Base-by-base conservation (phyloP, 2,113 vertebrate genomes). In the Amblyornis subalaris region DNA sequence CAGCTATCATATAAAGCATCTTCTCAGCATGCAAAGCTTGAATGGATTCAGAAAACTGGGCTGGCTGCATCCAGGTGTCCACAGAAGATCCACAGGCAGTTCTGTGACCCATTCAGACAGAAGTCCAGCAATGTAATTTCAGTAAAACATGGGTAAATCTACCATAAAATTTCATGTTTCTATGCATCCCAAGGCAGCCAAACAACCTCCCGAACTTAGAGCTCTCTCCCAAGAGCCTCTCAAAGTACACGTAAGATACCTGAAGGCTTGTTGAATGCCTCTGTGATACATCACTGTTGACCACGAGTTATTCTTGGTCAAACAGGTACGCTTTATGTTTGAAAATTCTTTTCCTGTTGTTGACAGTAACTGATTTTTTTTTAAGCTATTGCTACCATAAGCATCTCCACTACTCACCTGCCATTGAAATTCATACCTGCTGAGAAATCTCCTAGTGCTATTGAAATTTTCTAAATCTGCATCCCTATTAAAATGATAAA, bases 171-270 rank as follows among this genome's bases (percentile, higher is more conserved):
- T 25, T 62, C 20, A 53, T 10, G 47, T 38, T 69, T 42, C 50
- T 24, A 21, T 15, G 58, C 3, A 2, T 45, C 54, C 23, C 10
- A 65, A 57, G 40, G 51, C 21, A 76, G 72, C 5, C 45, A 85
- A 40, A 51, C 2, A 6, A 74, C 11, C 24, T 45, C 33, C 18
- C 71, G 29, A 87, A 66, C 60, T 58, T 12, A 12, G 0, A 78
- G 70, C 10, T 76, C 31, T 62, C 29, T 53, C 29, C 13, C 55
- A 87, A 58, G 57, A 90, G 5, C 11, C 14, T 81, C 22, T 14
- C 33, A 50, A 54, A 3, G 36, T 28, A 61, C 22, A 38, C 1
- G 8, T 19, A 50, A 76, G 11, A 53, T 22, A 60, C 0, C 0
- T 44, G 38, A 84, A 54, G 35, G 35, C 25, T 65, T 13, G 4